Percentiles rank a stretch among this genome's conserved stretches.
Conservation (phyloP, 1,140 invertebrate genomes). For the Drosophila prosaltans region DNA sequence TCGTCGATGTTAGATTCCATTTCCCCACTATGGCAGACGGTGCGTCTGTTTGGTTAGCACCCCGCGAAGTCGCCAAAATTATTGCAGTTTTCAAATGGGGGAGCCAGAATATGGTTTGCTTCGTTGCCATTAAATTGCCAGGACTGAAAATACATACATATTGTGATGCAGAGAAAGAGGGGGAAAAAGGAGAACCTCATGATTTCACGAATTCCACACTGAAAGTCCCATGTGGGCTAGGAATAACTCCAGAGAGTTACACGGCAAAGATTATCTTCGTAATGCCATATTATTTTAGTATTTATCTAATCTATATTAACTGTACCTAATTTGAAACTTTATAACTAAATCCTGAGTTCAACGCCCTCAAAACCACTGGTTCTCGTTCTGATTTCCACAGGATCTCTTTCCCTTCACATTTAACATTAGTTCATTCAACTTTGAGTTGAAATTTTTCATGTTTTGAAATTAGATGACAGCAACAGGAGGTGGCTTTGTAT, state of each 20-base stretch:
- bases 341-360: constrained; percentile 31
- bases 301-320: background rate
- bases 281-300: background rate
- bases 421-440: constrained; percentile 63
- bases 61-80: constrained; percentile 47
- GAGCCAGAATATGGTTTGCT: constrained; percentile 49
- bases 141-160: constrained; percentile 12
- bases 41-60: constrained; percentile 60
- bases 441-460: constrained; percentile 66
- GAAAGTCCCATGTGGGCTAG: no score
- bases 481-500: constrained; percentile 26
- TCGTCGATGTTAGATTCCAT: constrained; percentile 61
- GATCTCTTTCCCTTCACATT: constrained; percentile 30
- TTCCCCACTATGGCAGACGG: constrained; percentile 46
- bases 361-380: constrained; percentile 33
- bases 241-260: no score
- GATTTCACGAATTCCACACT: no score
- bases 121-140: constrained; percentile 60
- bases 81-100: constrained; percentile 50
- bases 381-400: constrained; percentile 52
- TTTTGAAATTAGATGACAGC: constrained; percentile 72
- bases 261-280: no score
- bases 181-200: no score
- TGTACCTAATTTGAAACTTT: constrained; percentile 21
- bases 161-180: background rate